Conservation (phyloP, 2,797 vertebrate genomes). For the Dallia pectoralis region DNA sequence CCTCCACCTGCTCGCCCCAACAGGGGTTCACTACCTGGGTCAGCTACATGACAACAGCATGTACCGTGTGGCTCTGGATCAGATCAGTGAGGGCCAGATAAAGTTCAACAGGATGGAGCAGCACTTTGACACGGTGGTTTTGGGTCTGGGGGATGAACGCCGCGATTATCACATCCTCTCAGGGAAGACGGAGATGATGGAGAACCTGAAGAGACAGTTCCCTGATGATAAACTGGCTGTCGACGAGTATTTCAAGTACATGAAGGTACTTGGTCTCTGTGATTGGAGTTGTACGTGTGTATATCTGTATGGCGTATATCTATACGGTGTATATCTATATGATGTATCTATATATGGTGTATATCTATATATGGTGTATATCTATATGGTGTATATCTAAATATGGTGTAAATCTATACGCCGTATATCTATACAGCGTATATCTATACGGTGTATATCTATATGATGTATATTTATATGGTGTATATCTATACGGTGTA, state of each 20-base stretch:
- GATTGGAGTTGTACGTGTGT: background rate
- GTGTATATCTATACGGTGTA: background rate
- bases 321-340: no score
- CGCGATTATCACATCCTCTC: background rate
- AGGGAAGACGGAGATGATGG: background rate
- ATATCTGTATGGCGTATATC: background rate
- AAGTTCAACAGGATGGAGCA: constrained; percentile 73
- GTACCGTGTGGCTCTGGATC: constrained; percentile 76
- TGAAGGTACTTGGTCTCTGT: background rate
- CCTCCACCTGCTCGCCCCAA: background rate
- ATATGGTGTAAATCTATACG: no score
- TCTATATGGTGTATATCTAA: no score
- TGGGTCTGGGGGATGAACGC: background rate
- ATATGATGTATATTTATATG: background rate
- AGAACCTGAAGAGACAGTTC: background rate
- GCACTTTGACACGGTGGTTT: constrained; percentile 73
- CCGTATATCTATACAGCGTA: background rate
- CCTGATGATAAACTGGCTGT: background rate
- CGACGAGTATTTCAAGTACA: background rate
- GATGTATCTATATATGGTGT: no score
- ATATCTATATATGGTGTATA: no score
- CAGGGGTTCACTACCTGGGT: constrained; percentile 81
- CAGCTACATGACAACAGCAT: constrained; percentile 79
- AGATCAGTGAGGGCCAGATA: constrained; percentile 78
- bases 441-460: no score